Conservation (phyloP, 2,888 invertebrate genomes). For the Melolontha melolontha region DNA sequence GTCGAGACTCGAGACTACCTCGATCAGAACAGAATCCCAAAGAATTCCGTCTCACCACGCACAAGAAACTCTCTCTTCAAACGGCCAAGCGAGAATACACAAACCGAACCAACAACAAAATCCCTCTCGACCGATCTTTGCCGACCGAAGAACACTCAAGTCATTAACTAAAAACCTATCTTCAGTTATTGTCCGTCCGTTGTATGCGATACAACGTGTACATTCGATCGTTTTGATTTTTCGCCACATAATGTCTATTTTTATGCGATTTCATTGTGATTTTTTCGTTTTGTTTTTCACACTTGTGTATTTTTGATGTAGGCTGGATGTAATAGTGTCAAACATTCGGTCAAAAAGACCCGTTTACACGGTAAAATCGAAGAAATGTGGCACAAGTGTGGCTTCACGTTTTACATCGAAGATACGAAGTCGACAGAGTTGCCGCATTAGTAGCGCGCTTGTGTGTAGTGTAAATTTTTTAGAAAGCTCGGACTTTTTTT, state of each 20-base stretch:
- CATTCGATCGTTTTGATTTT: background rate
- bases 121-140: conserved; percentile 27
- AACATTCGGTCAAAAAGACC: background rate
- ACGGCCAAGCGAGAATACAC: background rate
- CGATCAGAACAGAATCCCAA: conserved; percentile 19
- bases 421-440: background rate
- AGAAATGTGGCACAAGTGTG: conserved; percentile 36
- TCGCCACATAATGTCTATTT: background rate
- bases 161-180: conserved; percentile 40
- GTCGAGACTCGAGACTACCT: background rate
- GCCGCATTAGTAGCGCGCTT: too few species aligned
- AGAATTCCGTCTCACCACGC: conserved; percentile 25
- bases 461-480: too few species aligned
- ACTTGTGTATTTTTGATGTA: conserved; percentile 5
- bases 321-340: background rate
- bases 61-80: background rate
- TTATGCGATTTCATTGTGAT: background rate
- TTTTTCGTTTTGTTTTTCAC: background rate
- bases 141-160: conserved; percentile 35
- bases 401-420: background rate
- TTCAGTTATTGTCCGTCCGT: conserved; percentile 37
- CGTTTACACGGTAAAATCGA: conserved; percentile 33
- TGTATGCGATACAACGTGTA: background rate
- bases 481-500: too few species aligned
- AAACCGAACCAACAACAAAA: conserved; percentile 33